phyloP scores from a whole-genome alignment of 1,140 invertebrate species.

The Drosophila truncata region DNA sequence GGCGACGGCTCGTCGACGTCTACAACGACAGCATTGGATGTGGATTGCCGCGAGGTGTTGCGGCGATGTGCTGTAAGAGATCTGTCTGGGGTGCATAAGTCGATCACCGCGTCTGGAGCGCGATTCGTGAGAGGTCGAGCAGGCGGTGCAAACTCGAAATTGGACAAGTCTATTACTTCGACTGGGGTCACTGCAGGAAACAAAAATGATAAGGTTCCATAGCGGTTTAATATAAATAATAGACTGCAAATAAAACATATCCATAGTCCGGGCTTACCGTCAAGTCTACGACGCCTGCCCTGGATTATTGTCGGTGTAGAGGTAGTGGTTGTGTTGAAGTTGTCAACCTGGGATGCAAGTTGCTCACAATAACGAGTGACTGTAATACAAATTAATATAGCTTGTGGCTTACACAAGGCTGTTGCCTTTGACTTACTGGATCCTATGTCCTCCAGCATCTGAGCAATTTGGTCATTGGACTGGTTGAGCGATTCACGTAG shows the following conservation, averaged over 20 bases:
- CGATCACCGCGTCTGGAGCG: slow-evolving; percentile 33
- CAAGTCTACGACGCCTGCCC: background rate
- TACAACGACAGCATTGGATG: background rate
- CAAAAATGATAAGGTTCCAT: background rate
- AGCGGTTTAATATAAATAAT: background rate
- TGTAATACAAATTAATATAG: background rate
- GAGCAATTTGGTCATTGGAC: background rate
- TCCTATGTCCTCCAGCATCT: slow-evolving; percentile 31
- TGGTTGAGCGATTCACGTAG: background rate
- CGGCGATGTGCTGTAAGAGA: background rate
- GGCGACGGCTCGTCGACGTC: slow-evolving; percentile 13
- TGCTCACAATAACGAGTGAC: slow-evolving; percentile 33
- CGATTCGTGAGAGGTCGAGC: background rate
- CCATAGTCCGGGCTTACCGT: slow-evolving; percentile 1
- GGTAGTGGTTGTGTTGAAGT: background rate
- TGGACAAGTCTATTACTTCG: slow-evolving; percentile 56
- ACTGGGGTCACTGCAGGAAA: slow-evolving; percentile 18
- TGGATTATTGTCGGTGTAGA: slow-evolving; percentile 31
- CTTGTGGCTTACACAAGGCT: background rate
- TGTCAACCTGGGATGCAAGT: background rate
- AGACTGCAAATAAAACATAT: background rate
- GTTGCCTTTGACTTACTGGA: slow-evolving; percentile 24
- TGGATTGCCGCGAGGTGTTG: too few relatives aligned
- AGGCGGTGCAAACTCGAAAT: background rate
- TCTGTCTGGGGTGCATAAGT: slow-evolving; percentile 39